Conservation (phyloP, 2,888 invertebrate species). For the Ornithoptera alexandrae region DNA sequence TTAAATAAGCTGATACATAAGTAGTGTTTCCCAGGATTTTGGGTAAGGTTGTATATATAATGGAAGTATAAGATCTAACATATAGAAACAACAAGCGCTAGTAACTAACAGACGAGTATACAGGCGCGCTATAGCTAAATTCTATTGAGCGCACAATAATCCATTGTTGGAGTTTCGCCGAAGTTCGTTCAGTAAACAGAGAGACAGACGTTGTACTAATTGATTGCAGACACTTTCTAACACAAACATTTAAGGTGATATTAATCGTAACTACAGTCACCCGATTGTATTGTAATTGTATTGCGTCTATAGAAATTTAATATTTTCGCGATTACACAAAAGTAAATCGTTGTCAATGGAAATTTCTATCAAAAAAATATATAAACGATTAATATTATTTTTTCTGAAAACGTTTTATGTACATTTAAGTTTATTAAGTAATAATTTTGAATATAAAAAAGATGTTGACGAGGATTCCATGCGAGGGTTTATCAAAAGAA, state of each 20-base stretch:
- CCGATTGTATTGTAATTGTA: neutral
- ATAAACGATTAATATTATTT: too few species aligned
- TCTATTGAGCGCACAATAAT: slow-evolving; percentile 34
- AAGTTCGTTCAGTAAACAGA: slow-evolving; percentile 38
- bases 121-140: slow-evolving; percentile 18
- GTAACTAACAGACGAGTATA: neutral
- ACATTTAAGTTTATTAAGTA: neutral
- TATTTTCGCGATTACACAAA: neutral
- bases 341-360: neutral
- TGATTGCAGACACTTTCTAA: slow-evolving; percentile 47
- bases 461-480: slow-evolving; percentile 50
- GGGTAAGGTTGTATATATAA: neutral
- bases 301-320: neutral
- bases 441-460: slow-evolving; percentile 24
- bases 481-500: slow-evolving; percentile 55
- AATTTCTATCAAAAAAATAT: too few species aligned
- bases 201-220: slow-evolving; percentile 46
- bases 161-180: slow-evolving; percentile 33
- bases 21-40: neutral
- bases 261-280: slow-evolving; percentile 22
- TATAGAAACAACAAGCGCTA: slow-evolving; percentile 17
- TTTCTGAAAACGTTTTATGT: too few species aligned
- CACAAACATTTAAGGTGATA: slow-evolving; percentile 39
- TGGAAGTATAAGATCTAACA: neutral
- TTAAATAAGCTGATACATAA: too few species aligned